A percentile compares a stretch with the other conserved stretches of the same genome.
These are phyloP conservation scores for Urocitellus parryii DNA, from an alignment of 2,113 vertebrate genomes.

Conservation along the genomic window DNA sequence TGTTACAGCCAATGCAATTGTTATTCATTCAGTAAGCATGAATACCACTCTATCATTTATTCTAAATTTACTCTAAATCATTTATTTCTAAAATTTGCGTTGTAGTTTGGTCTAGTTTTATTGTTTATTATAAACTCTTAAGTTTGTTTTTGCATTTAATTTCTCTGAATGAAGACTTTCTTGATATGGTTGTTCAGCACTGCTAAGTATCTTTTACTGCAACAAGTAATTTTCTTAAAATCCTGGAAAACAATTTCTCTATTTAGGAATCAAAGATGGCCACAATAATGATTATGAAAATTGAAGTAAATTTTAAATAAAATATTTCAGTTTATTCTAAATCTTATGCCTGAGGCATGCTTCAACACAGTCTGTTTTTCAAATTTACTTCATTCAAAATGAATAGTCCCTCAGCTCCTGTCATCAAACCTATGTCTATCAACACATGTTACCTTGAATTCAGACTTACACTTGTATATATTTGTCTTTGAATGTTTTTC, in stretches of 20 bases:
- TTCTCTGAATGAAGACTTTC: not conserved
- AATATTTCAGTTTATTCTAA: not conserved
- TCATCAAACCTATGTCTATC: not conserved
- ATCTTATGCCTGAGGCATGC: not conserved
- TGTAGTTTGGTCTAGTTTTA: not conserved
- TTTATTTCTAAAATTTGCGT: not conserved
- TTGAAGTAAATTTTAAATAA: not conserved
- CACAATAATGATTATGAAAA: not conserved
- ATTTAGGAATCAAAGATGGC: not conserved
- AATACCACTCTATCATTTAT: not conserved
- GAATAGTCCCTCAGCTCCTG: not conserved
- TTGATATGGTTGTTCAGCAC: not conserved
- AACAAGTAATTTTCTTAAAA: not conserved
- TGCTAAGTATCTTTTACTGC: not conserved
- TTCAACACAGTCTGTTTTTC: not conserved
- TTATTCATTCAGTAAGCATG: not conserved
- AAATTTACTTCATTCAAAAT: not conserved
- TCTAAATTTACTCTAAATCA: too few relatives aligned
- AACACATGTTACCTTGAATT: slow-evolving; percentile 26
- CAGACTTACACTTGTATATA: not conserved
- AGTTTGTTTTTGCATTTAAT: not conserved
- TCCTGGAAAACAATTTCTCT: not conserved
- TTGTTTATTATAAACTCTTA: not conserved
- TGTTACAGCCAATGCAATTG: not conserved
- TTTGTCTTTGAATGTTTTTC: not conserved